A percentile compares a stretch with the other conserved stretches of the same genome.
Evolutionary conservation across 2,888 invertebrate species (phyloP).

Genomic region (Lasioglossum figueresi): DNA sequence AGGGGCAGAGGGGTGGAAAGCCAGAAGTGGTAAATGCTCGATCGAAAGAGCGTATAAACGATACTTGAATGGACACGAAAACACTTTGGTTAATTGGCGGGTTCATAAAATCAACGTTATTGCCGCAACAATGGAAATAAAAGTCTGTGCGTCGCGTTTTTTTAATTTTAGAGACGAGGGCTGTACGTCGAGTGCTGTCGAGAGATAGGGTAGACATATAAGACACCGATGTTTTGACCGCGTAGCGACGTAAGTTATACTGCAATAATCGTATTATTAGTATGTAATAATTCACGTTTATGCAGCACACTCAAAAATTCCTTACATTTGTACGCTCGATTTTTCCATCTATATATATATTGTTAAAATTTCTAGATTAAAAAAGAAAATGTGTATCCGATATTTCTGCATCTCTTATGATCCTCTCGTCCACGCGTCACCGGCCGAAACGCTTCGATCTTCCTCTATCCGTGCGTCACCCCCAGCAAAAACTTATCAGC

Average conservation of each 20-base stretch:
- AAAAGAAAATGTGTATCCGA: not conserved
- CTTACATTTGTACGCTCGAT: too few species aligned
- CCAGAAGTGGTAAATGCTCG: not conserved
- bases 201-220: too few species aligned
- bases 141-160: not conserved
- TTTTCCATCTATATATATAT: too few species aligned
- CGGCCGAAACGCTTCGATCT: not conserved
- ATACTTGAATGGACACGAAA: not conserved
- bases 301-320: too few species aligned
- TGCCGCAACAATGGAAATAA: not conserved
- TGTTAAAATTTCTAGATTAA: not conserved
- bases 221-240: too few species aligned
- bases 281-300: too few species aligned
- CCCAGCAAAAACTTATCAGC: not conserved
- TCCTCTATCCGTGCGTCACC: not conserved
- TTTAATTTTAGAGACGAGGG: not conserved
- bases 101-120: conserved; percentile 3
- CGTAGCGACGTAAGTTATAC: too few species aligned
- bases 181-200: not conserved
- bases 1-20: not conserved
- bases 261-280: too few species aligned
- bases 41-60: not conserved
- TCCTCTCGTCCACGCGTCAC: not conserved
- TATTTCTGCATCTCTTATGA: too few species aligned
- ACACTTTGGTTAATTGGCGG: conserved; percentile 17